phyloP scores from a whole-genome alignment of 2,888 invertebrate species.

The Nezara viridula region DNA sequence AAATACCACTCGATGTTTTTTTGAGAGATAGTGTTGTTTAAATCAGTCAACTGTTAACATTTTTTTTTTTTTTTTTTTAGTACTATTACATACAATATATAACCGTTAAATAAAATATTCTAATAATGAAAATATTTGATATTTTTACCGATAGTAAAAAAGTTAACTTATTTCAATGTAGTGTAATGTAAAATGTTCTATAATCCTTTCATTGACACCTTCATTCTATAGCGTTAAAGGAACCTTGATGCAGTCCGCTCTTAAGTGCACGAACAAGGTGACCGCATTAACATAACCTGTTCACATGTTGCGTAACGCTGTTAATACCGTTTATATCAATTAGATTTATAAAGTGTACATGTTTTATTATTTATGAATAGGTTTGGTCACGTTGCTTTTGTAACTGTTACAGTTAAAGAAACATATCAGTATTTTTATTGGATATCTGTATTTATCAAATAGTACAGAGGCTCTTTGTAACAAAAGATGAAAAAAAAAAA shows the following conservation, averaged over 20 bases:
- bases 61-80: too few relatives aligned
- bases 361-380: neutral
- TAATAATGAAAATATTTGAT: too few relatives aligned
- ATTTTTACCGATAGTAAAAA: too few relatives aligned
- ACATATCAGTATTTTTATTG: too few relatives aligned
- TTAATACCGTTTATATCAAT: neutral
- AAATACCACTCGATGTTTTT: neutral
- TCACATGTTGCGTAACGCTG: neutral
- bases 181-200: too few relatives aligned
- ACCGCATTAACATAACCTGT: constrained; percentile 8
- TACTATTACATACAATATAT: too few relatives aligned
- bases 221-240: neutral
- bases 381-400: neutral
- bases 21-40: neutral
- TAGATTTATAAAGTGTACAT: neutral
- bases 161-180: too few relatives aligned
- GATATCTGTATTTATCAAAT: too few relatives aligned
- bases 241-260: neutral
- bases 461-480: too few relatives aligned
- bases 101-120: too few relatives aligned
- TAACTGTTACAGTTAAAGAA: neutral
- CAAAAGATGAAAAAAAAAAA: too few relatives aligned
- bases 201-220: neutral
- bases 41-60: too few relatives aligned
- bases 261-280: constrained; percentile 3